Conservation (phyloP, 1,140 invertebrate genomes). For the Drosophila ficusphila region DNA sequence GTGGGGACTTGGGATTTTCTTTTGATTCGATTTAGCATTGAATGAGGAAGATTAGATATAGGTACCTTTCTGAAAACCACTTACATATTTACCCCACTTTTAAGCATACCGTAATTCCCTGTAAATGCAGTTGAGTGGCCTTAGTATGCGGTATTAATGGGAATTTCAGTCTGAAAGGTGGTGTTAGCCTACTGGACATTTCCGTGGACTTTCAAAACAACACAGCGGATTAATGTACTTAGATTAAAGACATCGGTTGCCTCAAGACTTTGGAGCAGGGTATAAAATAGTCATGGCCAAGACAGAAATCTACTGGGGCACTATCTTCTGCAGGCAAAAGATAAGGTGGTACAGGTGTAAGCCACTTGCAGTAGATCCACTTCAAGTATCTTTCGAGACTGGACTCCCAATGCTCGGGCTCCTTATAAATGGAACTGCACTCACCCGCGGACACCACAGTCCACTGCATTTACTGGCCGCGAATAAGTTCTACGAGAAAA, state of each 20-base stretch:
- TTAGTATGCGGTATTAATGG: background rate
- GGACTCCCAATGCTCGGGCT: conserved; percentile 31
- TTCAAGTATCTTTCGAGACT: conserved; percentile 26
- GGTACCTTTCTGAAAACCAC: background rate
- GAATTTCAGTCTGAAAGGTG: background rate
- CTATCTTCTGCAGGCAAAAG: conserved; percentile 26
- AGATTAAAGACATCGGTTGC: background rate
- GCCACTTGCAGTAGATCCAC: conserved; percentile 53
- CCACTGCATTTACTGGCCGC: conserved; percentile 4
- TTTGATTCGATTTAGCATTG: conserved; percentile 28
- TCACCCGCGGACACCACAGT: conserved; percentile 3
- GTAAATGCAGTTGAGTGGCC: background rate
- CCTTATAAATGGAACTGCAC: conserved; percentile 52
- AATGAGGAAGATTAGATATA: conserved; percentile 32
- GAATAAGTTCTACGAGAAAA: background rate
- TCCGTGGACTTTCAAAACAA: background rate
- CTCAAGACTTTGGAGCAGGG: conserved; percentile 11
- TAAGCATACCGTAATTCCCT: background rate
- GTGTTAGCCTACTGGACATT: background rate
- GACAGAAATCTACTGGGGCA: conserved; percentile 5
- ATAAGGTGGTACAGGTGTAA: conserved; percentile 62
- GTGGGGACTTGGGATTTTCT: conserved; percentile 26
- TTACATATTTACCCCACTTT: background rate
- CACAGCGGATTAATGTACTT: background rate
- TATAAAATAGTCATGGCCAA: conserved; percentile 23